Conservation (phyloP, 2,113 vertebrate species). For the Mus pahari region DNA sequence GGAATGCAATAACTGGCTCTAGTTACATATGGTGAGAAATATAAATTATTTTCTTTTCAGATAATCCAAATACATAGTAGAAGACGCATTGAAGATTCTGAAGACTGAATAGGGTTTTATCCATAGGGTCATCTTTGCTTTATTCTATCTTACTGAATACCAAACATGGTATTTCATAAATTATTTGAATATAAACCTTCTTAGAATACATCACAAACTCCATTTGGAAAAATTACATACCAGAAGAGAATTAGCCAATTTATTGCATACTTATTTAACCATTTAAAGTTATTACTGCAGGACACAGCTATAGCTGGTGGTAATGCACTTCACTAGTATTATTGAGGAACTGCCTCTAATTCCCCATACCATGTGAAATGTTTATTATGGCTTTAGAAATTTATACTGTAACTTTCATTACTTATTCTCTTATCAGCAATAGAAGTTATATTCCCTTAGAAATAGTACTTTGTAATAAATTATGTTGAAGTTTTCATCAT, state of each 20-base stretch:
- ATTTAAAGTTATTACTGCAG: constrained; percentile 29
- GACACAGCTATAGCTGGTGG: not conserved
- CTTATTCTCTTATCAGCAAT: not conserved
- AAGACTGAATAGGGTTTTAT: not conserved
- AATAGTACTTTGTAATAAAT: constrained; percentile 52
- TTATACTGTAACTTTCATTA: constrained; percentile 44
- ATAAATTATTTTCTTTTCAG: not conserved
- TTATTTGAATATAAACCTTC: not conserved
- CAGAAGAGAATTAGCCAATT: not conserved
- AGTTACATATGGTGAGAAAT: not conserved
- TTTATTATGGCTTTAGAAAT: constrained; percentile 28
- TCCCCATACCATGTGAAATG: not conserved
- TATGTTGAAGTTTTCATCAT: constrained; percentile 8
- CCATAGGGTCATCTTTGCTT: not conserved
- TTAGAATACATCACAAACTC: not conserved
- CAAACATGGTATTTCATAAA: constrained; percentile 20
- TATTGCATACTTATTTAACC: not conserved
- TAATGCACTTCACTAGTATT: not conserved
- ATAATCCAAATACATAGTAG: not conserved
- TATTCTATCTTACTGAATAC: constrained; percentile 23
- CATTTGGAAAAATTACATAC: not conserved
- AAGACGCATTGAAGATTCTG: not conserved
- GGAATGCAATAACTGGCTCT: not conserved
- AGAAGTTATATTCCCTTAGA: not conserved
- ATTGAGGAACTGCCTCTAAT: too few species aligned